Base-by-base conservation (phyloP, 2,113 vertebrate genomes). In the Otolemur garnettii region DNA sequence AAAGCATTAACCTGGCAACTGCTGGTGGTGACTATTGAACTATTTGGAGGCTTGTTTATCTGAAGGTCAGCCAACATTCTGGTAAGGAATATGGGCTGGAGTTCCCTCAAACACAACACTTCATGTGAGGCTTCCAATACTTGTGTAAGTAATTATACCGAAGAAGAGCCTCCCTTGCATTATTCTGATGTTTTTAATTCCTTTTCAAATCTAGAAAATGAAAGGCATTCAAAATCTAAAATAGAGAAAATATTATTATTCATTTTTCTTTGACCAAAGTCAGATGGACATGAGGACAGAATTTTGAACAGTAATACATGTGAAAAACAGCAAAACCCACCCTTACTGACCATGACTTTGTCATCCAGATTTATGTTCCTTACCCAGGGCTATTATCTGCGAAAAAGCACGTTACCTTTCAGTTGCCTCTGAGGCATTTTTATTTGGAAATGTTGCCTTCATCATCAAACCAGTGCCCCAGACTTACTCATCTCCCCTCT, bases 61-160 rank as follows among this genome's bases (percentile, higher is more conserved):
- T 96, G 93, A 94, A 96, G 89, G 81, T 81, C 78, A 90, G 97
- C 95, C 96, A 97, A 95, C 50, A 89, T 92, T 90, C 96, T 96
- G 82, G 89, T 96, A 95, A 94, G 96, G 97, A 96, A 94, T 94
- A 95, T 68, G 94, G 81, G 35, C 91, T 97, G 91, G 93, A 96
- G 87, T 91, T 95, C 86, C 91, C 91, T 96, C 96, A 96, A 98
- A 94, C 79, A 95, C 93, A 97, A 85, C 78, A 96, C 78, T 94
- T 92, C 50, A 85, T 71, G 62, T 35, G 42, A 95, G 69, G 26
- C 30, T 96, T 94, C 87, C 85, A 93, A 89, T 93, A 85, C 82
- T 91, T 85, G 68, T 92, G 85, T 69, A 93, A 96, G 90, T 95
- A 92, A 92, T 96, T 94, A 79, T 42, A 33, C 72, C 90, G 74